Conservation (phyloP, 2,888 invertebrate genomes). For the Teleogryllus oceanicus region DNA sequence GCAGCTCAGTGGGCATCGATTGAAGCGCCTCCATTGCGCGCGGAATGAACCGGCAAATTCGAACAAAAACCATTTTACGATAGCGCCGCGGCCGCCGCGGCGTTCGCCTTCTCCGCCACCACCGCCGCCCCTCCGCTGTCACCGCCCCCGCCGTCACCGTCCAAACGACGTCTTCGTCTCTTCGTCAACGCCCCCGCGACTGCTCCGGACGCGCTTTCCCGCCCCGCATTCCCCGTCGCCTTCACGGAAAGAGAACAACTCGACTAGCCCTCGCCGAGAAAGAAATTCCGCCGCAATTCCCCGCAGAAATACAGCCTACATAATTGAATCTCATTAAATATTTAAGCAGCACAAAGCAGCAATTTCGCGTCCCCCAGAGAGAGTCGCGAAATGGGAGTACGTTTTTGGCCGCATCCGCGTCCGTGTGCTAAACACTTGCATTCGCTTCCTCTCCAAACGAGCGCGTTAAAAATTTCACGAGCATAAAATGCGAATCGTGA, state of each 20-base stretch:
- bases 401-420: not conserved
- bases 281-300: not conserved
- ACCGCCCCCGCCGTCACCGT: no score
- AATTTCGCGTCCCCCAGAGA: not conserved
- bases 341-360: not conserved
- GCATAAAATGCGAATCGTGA: no score
- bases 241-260: not conserved
- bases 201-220: no score
- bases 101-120: not conserved
- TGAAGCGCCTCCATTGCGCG: not conserved
- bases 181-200: no score
- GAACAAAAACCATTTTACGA: not conserved
- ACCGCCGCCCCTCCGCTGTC: no score
- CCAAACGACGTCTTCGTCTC: no score
- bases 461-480: not conserved
- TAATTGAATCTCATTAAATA: conserved; percentile 11
- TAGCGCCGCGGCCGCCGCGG: not conserved
- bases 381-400: not conserved
- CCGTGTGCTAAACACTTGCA: not conserved
- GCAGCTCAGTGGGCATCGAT: no score
- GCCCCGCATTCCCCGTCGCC: not conserved
- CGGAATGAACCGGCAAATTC: not conserved
- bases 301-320: not conserved
- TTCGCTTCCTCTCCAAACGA: not conserved
- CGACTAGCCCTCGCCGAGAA: not conserved